Evolutionary conservation across 1,140 invertebrate species (phyloP).

Genomic region (Radopholus similis): DNA sequence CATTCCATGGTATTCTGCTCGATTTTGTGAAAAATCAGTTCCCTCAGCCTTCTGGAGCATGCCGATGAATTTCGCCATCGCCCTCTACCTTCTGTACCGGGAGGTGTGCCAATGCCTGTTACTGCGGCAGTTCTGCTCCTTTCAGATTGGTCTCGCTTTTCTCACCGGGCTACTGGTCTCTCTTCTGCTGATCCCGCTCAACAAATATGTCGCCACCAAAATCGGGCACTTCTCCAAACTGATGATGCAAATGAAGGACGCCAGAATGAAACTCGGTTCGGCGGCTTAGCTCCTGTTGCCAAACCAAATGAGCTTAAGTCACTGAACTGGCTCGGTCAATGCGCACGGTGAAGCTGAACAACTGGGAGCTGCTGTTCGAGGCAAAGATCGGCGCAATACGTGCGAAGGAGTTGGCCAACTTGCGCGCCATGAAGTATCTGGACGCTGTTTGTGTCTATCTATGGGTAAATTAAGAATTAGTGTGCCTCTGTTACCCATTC

Average conservation of each 20-base stretch:
- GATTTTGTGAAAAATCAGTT: not conserved
- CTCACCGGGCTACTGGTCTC: slow-evolving; percentile 81
- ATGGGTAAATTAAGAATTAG: not conserved
- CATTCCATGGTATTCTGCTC: slow-evolving; percentile 73
- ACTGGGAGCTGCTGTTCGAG: slow-evolving; percentile 86
- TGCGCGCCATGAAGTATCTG: slow-evolving; percentile 82
- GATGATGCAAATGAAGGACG: slow-evolving; percentile 87
- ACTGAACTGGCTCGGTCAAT: slow-evolving; percentile 83
- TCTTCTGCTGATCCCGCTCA: slow-evolving; percentile 86
- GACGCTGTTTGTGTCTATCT: slow-evolving; percentile 72
- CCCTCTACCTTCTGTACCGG: slow-evolving; percentile 62
- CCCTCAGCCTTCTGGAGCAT: slow-evolving; percentile 77
- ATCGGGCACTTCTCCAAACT: slow-evolving; percentile 80
- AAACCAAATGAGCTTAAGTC: slow-evolving; percentile 67
- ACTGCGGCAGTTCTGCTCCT: slow-evolving; percentile 6
- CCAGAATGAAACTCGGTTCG: slow-evolving; percentile 70
- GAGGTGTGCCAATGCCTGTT: slow-evolving; percentile 54
- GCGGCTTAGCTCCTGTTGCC: slow-evolving; percentile 1
- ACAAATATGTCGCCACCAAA: slow-evolving; percentile 80
- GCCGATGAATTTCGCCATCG: slow-evolving; percentile 72
- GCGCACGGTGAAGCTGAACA: slow-evolving; percentile 81
- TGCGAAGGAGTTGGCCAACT: slow-evolving; percentile 71
- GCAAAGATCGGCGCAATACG: slow-evolving; percentile 66
- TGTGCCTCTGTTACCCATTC: not conserved
- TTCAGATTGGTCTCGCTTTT: slow-evolving; percentile 86